Percentiles rank a stretch among this genome's conserved stretches.
Evolutionary conservation across 92 coral and sea anemone species (phyloP).

Genomic region (Porites lobata): DNA sequence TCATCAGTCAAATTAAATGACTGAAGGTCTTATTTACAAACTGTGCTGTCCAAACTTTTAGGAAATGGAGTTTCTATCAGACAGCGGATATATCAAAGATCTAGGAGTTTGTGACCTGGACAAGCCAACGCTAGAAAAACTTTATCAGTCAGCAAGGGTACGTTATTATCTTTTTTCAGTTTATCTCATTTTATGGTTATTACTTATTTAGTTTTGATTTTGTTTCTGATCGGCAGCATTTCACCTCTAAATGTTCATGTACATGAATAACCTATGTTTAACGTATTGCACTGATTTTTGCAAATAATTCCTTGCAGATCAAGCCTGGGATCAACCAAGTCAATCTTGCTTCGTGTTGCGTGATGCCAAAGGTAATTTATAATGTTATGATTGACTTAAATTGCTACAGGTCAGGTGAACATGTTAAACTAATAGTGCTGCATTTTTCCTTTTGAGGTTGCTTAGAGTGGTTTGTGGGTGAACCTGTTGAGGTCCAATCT

Average conservation of each 20-base stretch:
- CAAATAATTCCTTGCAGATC: conserved; percentile 62
- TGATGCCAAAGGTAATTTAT: conserved; percentile 91
- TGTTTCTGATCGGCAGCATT: background rate
- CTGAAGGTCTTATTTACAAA: background rate
- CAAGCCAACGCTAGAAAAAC: conserved; percentile 84
- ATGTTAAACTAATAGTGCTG: too few relatives aligned
- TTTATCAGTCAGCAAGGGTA: conserved; percentile 91
- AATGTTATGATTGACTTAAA: background rate
- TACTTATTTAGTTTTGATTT: too few relatives aligned
- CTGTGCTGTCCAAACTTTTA: conserved; percentile 4
- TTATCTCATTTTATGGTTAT: background rate
- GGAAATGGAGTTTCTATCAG: conserved; percentile 92
- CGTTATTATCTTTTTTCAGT: background rate
- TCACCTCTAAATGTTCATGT: background rate
- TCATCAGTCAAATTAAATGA: too few relatives aligned
- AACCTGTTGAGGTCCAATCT: too few relatives aligned
- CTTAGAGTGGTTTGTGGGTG: too few relatives aligned
- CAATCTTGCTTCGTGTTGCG: conserved; percentile 97
- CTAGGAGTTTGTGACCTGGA: conserved; percentile 92
- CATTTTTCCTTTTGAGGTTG: too few relatives aligned
- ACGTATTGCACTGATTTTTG: background rate
- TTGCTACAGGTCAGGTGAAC: background rate
- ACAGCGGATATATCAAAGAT: conserved; percentile 84
- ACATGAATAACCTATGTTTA: too few relatives aligned
- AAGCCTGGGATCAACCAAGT: conserved; percentile 94